Evolutionary conservation across 2,888 invertebrate species (phyloP).

Genomic region (Lochmaea crataegi): DNA sequence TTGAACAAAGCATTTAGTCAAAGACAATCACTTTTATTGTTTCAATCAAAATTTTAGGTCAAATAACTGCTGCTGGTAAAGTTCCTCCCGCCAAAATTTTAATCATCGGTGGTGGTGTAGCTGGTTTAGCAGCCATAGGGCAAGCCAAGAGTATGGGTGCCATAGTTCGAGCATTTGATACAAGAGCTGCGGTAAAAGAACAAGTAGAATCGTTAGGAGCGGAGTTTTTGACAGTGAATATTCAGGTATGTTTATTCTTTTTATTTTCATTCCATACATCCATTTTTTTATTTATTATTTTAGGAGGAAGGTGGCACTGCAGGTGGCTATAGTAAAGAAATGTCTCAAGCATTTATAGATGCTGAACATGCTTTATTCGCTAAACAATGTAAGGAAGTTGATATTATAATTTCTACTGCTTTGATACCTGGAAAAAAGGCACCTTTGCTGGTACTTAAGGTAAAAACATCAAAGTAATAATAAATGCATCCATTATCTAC

Average conservation of each 20-base stretch:
- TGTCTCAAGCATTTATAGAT: constrained; percentile 86
- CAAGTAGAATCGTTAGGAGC: constrained; percentile 90
- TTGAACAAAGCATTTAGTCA: no score
- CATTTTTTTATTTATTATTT: constrained; percentile 10
- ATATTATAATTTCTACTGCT: constrained; percentile 90
- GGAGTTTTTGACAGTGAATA: constrained; percentile 83
- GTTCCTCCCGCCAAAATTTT: constrained; percentile 90
- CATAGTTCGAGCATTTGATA: constrained; percentile 89
- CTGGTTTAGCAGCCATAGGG: constrained; percentile 87
- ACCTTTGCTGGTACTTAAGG: constrained; percentile 83
- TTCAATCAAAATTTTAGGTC: constrained; percentile 67
- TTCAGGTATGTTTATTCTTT: constrained; percentile 69
- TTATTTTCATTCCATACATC: neutral
- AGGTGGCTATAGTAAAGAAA: constrained; percentile 88
- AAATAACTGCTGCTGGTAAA: constrained; percentile 91
- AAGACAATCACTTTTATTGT: no score
- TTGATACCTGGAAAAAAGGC: constrained; percentile 89
- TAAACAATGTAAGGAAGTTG: constrained; percentile 86
- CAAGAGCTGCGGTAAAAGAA: constrained; percentile 83
- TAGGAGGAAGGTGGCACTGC: constrained; percentile 78
- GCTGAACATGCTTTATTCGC: constrained; percentile 89
- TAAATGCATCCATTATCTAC: constrained; percentile 10
- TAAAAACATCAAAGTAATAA: constrained; percentile 55
- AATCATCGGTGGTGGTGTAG: constrained; percentile 90
- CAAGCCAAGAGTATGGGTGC: constrained; percentile 92